Evolutionary conservation across 2,888 invertebrate genomes (phyloP).

Genomic region (Gasteruption jaculator): DNA sequence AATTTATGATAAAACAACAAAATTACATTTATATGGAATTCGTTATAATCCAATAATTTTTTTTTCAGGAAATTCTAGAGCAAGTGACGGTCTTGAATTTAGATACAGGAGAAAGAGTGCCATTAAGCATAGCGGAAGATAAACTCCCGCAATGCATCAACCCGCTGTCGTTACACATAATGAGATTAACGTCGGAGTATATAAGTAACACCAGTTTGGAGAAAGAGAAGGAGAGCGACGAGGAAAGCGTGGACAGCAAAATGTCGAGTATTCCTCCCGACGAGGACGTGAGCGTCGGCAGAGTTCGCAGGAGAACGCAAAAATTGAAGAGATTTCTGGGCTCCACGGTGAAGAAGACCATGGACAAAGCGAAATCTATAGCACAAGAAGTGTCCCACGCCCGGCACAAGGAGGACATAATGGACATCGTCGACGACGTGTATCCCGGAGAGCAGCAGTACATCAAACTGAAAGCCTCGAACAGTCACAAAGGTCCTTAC

Average conservation of each 20-base stretch:
- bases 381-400: conserved; percentile 86
- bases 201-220: conserved; percentile 65
- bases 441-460: conserved; percentile 69
- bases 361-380: conserved; percentile 84
- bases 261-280: conserved; percentile 57
- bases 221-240: conserved; percentile 71
- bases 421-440: conserved; percentile 79
- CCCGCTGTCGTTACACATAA: conserved; percentile 91
- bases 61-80: conserved; percentile 76
- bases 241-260: conserved; percentile 68
- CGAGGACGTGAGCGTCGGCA: conserved; percentile 53
- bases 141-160: conserved; percentile 88
- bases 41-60: not conserved
- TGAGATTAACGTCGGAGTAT: conserved; percentile 88
- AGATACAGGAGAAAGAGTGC: conserved; percentile 86
- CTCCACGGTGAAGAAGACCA: conserved; percentile 85
- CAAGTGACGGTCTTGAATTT: conserved; percentile 81
- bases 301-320: conserved; percentile 54
- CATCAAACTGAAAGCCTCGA: conserved; percentile 89
- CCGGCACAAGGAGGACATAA: conserved; percentile 81
- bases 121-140: conserved; percentile 92
- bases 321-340: conserved; percentile 80
- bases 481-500: conserved; percentile 94
- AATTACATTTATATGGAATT: conserved; percentile 6
- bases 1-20: not conserved